A percentile compares a stretch with the other conserved stretches of the same genome.
Evolutionary conservation across 2,888 invertebrate genomes (phyloP).

Genomic region (Pachliopta kotzebuea): DNA sequence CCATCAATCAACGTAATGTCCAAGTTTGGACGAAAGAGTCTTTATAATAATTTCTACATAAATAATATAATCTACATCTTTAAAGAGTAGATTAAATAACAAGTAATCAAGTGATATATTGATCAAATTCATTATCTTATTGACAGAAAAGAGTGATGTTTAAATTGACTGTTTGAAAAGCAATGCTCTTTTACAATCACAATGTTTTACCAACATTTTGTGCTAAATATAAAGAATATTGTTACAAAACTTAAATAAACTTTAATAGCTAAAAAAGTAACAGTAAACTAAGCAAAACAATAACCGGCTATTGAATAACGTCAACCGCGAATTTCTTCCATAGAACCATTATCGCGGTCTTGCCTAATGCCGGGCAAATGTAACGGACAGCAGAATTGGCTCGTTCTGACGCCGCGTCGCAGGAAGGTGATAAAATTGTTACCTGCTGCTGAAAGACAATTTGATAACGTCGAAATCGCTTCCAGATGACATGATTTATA

Average conservation of each 20-base stretch:
- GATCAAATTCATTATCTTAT: no score
- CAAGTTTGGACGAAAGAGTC: neutral
- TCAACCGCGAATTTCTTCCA: constrained; percentile 21
- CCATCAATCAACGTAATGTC: neutral
- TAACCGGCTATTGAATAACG: constrained; percentile 22
- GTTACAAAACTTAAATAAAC: neutral
- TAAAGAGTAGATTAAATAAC: no score
- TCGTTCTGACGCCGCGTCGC: constrained; percentile 14
- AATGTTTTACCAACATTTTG: no score
- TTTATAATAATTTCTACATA: no score
- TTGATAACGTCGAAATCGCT: constrained; percentile 27
- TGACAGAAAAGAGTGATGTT: no score
- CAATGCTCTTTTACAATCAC: no score
- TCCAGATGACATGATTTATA: constrained; percentile 17
- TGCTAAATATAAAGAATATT: no score
- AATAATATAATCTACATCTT: no score
- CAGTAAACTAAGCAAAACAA: constrained; percentile 7
- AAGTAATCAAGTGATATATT: no score
- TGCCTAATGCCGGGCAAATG: constrained; percentile 21
- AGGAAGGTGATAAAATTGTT: constrained; percentile 26
- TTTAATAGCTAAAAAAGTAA: constrained; percentile 10
- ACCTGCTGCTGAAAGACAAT: constrained; percentile 15
- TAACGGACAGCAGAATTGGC: constrained; percentile 26
- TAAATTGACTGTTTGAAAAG: no score
- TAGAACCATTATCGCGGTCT: constrained; percentile 18